A percentile compares a stretch with the other conserved stretches of the same genome.
Evolutionary conservation across 2,797 vertebrate genomes (phyloP).

Genomic region (Chloroceryle inda): DNA sequence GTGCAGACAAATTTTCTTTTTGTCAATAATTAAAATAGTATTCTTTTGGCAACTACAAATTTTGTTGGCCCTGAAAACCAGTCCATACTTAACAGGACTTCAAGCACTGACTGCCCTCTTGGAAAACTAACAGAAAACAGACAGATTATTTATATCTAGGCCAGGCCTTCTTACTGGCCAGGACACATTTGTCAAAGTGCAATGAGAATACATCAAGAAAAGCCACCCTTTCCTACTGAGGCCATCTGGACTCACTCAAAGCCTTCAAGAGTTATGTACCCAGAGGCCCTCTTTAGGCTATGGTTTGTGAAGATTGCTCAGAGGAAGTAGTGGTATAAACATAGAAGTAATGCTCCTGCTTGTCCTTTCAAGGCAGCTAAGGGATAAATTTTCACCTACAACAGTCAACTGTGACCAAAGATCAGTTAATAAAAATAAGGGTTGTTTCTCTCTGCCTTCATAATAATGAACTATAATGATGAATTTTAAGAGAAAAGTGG

Average conservation of each 20-base stretch:
- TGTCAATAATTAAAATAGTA: conserved; percentile 11
- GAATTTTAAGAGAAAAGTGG: not conserved
- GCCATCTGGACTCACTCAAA: conserved; percentile 48
- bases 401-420: not conserved
- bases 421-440: not conserved
- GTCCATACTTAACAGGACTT: not conserved
- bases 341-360: not conserved
- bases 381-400: not conserved
- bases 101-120: not conserved
- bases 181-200: not conserved
- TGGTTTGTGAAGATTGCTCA: not conserved
- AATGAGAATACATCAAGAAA: not conserved
- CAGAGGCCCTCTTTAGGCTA: not conserved
- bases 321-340: not conserved
- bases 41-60: not conserved
- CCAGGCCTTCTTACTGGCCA: not conserved
- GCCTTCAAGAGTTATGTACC: not conserved
- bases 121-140: conserved; percentile 11
- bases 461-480: not conserved
- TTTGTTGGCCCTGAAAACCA: not conserved
- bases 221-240: not conserved
- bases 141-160: conserved; percentile 23
- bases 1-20: not conserved
- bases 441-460: not conserved
- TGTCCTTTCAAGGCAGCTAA: not conserved